Percentiles rank a stretch among this genome's conserved stretches.
Conservation (phyloP, 2,113 vertebrate species). For the Cheilinus undulatus region DNA sequence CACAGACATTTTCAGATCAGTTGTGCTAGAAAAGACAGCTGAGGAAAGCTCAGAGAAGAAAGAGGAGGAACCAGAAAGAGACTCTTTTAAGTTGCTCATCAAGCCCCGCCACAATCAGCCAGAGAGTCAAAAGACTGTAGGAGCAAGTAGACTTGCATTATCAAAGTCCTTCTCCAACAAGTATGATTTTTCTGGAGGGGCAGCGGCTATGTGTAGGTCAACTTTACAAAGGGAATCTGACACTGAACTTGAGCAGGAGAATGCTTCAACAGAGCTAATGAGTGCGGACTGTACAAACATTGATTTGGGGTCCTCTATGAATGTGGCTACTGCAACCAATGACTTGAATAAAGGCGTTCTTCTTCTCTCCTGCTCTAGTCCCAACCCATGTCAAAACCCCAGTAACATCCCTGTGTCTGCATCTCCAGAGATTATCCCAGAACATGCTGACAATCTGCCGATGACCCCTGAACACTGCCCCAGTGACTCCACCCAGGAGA, state of each 20-base stretch:
- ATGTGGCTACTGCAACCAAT: slow-evolving; percentile 80
- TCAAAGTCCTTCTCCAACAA: slow-evolving; percentile 66
- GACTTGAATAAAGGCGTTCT: slow-evolving; percentile 86
- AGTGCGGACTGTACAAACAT: slow-evolving; percentile 37
- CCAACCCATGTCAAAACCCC: slow-evolving; percentile 73
- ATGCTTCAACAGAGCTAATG: slow-evolving; percentile 49
- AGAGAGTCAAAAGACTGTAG: slow-evolving; percentile 58
- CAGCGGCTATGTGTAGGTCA: slow-evolving; percentile 37
- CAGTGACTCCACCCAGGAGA: slow-evolving; percentile 82
- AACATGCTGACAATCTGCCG: slow-evolving; percentile 79
- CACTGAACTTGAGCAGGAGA: slow-evolving; percentile 75
- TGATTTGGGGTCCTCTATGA: slow-evolving; percentile 53
- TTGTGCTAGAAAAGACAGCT: slow-evolving; percentile 12
- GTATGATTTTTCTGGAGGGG: slow-evolving; percentile 46
- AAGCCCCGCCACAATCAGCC: slow-evolving; percentile 65
- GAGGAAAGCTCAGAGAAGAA: slow-evolving; percentile 19
- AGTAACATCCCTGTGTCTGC: slow-evolving; percentile 85
- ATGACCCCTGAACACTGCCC: slow-evolving; percentile 73
- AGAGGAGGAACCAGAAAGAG: slow-evolving; percentile 61
- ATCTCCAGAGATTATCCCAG: slow-evolving; percentile 76
- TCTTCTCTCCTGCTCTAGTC: slow-evolving; percentile 77
- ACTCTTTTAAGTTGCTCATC: slow-evolving; percentile 76
- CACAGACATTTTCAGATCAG: slow-evolving; percentile 7
- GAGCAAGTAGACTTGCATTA: slow-evolving; percentile 56
- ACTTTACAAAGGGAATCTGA: slow-evolving; percentile 49